Conservation (phyloP, 2,888 invertebrate species). For the Rotaria sp. region DNA sequence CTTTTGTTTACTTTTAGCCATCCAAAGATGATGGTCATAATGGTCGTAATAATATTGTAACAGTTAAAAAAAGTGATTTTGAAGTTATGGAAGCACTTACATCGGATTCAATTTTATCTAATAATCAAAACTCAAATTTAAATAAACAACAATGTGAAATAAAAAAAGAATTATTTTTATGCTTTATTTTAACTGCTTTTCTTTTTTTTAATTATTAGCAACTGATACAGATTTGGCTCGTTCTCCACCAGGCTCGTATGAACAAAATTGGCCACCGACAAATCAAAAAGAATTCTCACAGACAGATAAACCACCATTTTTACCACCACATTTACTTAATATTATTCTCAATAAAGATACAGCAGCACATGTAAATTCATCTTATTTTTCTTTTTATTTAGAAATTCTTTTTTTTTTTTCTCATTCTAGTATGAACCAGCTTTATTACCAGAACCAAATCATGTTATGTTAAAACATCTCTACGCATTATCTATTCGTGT, state of each 20-base stretch:
- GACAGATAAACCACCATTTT: conserved; percentile 89
- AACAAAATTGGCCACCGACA: background rate
- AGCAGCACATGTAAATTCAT: conserved; percentile 56
- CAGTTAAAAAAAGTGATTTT: conserved; percentile 86
- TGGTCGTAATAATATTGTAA: conserved; percentile 68
- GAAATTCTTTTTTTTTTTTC: background rate
- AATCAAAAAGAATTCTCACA: conserved; percentile 72
- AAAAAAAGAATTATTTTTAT: background rate
- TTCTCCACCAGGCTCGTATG: conserved; percentile 56
- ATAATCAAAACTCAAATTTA: background rate
- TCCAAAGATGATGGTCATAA: conserved; percentile 35
- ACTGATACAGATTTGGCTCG: conserved; percentile 42
- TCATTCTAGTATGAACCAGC: conserved; percentile 85
- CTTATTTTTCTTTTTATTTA: background rate
- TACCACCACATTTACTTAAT: conserved; percentile 94
- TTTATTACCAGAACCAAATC: conserved; percentile 95
- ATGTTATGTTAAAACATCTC: conserved; percentile 97
- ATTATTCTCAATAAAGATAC: conserved; percentile 97
- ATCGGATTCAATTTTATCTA: conserved; percentile 63
- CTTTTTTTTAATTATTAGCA: background rate
- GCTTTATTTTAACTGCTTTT: background rate
- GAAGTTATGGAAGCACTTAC: conserved; percentile 95
- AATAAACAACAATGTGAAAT: background rate
- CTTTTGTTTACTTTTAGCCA: background rate
- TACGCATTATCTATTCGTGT: conserved; percentile 92